Evolutionary conservation across 1,140 invertebrate species (phyloP), one percentile per base, ranked within the genome.

Genomic region (Arctopsyche grandis): DNA sequence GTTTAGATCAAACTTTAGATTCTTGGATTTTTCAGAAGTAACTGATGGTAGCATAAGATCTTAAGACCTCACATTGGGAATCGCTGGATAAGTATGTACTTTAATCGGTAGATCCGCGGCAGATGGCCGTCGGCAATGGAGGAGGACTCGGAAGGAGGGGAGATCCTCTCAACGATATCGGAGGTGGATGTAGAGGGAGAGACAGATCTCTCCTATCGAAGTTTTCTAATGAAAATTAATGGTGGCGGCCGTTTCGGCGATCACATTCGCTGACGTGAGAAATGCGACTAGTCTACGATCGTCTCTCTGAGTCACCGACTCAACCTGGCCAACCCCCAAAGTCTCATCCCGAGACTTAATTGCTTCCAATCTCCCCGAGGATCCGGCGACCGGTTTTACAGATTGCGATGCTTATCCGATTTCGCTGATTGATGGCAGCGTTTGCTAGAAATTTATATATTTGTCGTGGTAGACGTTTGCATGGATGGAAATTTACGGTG

Each of bases 221-320:
- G 70, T 74, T 79, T 74, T 74, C 78, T 79, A 79, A 79, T 79
- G 78, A 79, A 79, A 75, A 79, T 79, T 79, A 75, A 79, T 79
- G 71, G 73, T 44, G 14, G 48, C 38, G 38, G 58, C 16, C 60
- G 69, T 66, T 79, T 38, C 58, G 12, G 60, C 78, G 70, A 75
- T 75, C 73, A 79, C 70, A 48, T 73, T 73, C 73, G 46, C 69
- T 69, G 76, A 78, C 69, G 69, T 78, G 77, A 78, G 63, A 71
- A 78, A 78, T 78, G 48, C 5, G 77, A 78, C 24, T 24, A 12
- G 56, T 16, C 29, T 38, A 4, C 29, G 1, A 38, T n/a, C 29
- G 29, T 38, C 29, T 22, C 74, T 14, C 58, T 46, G 56, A 26
- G 58, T 63, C 44, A 60, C 73, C 21, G 46, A 48, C 46, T n/a